Percentiles rank a stretch among this genome's conserved stretches.
Evolutionary conservation across 2,113 vertebrate genomes (phyloP).

Genomic region (Rynchops niger): DNA sequence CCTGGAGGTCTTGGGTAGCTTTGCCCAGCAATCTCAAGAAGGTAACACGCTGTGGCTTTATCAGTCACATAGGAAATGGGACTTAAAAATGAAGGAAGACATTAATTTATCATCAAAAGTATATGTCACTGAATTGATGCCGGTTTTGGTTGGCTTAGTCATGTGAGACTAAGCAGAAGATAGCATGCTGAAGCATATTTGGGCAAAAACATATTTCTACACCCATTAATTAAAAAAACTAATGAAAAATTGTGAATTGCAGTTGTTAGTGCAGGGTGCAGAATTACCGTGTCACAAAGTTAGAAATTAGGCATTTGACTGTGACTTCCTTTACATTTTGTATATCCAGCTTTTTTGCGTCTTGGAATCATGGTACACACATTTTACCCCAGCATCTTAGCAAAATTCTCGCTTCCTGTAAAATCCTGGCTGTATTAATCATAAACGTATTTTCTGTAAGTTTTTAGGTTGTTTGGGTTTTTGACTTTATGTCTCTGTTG

Average conservation of each 20-base stretch:
- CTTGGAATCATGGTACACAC: background rate
- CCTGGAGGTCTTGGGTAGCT: background rate
- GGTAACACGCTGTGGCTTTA: background rate
- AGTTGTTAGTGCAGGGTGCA: background rate
- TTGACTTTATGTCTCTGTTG: background rate
- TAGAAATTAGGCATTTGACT: background rate
- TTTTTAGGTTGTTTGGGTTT: background rate
- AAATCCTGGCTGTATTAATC: background rate
- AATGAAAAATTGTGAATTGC: background rate
- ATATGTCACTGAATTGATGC: background rate
- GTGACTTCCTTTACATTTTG: background rate
- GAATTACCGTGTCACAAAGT: background rate
- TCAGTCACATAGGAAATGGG: background rate
- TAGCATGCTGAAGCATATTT: background rate
- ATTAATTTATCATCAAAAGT: background rate
- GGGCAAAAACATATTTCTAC: background rate
- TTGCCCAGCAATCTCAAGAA: background rate
- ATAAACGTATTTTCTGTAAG: background rate
- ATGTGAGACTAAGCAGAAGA: background rate
- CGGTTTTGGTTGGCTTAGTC: background rate
- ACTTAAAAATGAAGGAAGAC: background rate
- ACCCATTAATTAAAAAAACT: background rate
- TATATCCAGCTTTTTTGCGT: rapidly evolving
- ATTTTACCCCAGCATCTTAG: background rate
- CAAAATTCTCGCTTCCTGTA: background rate